Percentiles rank a stretch among this genome's conserved stretches.
These are phyloP conservation scores for Pelobates cultripes DNA, from an alignment of 2,797 vertebrate species.

Conservation along the genomic window DNA sequence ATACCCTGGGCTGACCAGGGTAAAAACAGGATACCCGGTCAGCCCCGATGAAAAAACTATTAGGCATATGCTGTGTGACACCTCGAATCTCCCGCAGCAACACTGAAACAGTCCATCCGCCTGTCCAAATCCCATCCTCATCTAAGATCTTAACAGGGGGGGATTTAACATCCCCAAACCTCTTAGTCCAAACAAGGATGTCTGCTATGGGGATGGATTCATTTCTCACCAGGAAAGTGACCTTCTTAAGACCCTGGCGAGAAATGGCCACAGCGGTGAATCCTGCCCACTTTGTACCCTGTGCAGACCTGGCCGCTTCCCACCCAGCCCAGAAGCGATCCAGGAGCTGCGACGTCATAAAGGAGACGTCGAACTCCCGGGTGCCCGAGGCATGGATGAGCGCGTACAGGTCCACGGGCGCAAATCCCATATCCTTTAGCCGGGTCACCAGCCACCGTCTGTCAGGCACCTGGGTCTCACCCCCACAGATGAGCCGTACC, in stretches of 20 bases:
- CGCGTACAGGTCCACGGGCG: neutral
- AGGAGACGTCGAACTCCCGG: neutral
- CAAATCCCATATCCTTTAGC: neutral
- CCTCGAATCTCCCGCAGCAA: neutral
- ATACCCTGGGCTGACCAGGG: neutral
- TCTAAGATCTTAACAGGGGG: neutral
- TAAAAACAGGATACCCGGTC: slow-evolving; percentile 2
- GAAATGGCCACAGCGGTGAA: neutral
- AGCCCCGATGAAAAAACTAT: neutral
- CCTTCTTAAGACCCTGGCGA: neutral
- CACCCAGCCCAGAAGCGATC: neutral
- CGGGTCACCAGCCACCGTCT: too few species aligned
- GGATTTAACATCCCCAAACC: neutral
- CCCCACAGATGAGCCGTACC: neutral
- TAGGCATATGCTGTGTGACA: neutral
- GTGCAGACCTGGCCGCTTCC: neutral
- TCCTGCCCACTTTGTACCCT: neutral
- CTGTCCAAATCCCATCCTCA: slow-evolving; percentile 1
- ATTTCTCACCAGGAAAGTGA: neutral
- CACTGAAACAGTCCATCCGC: neutral
- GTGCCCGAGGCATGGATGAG: neutral
- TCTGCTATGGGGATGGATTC: neutral
- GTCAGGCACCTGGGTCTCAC: neutral
- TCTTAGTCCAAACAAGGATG: neutral
- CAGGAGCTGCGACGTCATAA: neutral